Base-by-base conservation (phyloP, 2,888 invertebrate genomes). In the Euzophera pinguis region DNA sequence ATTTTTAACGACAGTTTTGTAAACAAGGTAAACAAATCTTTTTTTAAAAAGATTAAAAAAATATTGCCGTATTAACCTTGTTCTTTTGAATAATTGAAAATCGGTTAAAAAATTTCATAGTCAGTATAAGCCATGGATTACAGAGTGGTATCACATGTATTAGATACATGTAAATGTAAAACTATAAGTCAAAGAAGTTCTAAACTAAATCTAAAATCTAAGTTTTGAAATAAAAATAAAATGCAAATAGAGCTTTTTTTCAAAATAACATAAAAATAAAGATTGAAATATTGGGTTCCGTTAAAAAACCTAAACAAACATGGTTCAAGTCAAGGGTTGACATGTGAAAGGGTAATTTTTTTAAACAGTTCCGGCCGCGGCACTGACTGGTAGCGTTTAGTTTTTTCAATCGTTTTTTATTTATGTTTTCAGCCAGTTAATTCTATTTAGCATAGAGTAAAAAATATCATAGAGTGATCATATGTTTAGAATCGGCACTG, bases 311-410 rank as follows among this genome's bases (percentile, higher is more conserved):
- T 58, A 71, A 71, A 68, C 63, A 67, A 60, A 17, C 41, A 51
- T n/a, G 57, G 67, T 63, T 68, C 71, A 69, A 62, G 59, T 68
- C 71, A 69, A 62, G 59, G 61, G 63, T 60, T 60, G 59, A 53
- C 63, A 64, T 53, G 60, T 68, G 65, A 75, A 73, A 75, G 78
- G 78, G 77, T 74, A 57, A 58, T 66, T 41, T 64, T 66, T 68
- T 73, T 75, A 67, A 64, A 54, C 17, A 16, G 51, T 56, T 58
- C 47, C 56, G 61, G 55, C 58, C 59, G 56, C 38, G 14, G 53
- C 56, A 62, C 49, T 57, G 52, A 42, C 47, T 56, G 53, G 53
- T 54, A 48, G 58, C 53, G 60, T 66, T 60, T 63, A 64, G 62
- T 60, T 41, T 58, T 67, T 69, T 70, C 64, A 57, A 56, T 51